phyloP scores from a whole-genome alignment of 2,113 vertebrate genomes.

The Suricata suricatta region DNA sequence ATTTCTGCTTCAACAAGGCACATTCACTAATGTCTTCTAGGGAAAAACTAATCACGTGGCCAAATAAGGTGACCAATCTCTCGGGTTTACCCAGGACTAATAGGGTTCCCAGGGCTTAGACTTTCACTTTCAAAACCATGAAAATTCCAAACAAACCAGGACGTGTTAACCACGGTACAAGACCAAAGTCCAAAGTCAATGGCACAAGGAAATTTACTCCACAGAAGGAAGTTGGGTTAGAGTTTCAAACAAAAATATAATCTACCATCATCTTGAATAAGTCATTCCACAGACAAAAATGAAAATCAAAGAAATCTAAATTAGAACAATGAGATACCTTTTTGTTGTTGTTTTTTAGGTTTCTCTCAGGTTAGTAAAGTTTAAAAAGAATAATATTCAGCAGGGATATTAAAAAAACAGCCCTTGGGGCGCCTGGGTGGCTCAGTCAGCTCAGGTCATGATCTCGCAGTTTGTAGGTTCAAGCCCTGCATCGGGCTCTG shows the following conservation, averaged over 20 bases:
- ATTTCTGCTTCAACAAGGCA: background rate
- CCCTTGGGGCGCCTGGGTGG: background rate
- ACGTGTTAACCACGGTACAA: background rate
- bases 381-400: constrained; percentile 38
- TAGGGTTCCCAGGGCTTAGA: background rate
- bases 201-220: background rate
- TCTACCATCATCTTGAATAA: background rate
- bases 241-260: constrained; percentile 23
- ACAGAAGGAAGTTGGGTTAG: background rate
- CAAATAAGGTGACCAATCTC: background rate
- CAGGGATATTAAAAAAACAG: background rate
- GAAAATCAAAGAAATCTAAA: constrained; percentile 31
- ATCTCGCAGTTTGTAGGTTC: too few relatives aligned
- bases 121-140: constrained; percentile 29
- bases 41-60: constrained; percentile 6
- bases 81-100: background rate
- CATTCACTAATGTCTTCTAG: background rate
- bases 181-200: background rate
- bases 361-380: background rate
- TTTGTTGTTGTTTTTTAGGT: background rate
- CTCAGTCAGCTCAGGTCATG: too few relatives aligned
- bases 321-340: background rate
- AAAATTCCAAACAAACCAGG: background rate
- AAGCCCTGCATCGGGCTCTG: too few relatives aligned
- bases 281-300: constrained; percentile 15